Base-by-base conservation (phyloP, 1,140 invertebrate species). In the Amyelois transitella region DNA sequence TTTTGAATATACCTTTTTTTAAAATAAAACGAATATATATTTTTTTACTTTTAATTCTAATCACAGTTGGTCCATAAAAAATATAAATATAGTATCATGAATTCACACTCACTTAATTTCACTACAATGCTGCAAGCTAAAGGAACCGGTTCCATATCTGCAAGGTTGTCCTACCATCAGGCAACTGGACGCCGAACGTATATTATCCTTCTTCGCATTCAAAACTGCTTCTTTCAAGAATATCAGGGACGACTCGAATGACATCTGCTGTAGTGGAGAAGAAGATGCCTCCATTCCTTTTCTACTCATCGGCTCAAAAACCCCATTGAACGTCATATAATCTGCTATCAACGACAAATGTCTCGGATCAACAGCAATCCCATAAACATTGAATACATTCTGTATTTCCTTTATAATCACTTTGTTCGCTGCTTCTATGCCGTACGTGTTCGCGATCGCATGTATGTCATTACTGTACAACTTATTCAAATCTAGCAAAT, bases 251-350 rank as follows among this genome's bases (percentile, higher is more conserved):
- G 97, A 97, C 88, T 99, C 98, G 75, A 98, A 99, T 1, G 95
- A 98, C 95, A 99, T 99, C 89, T 99, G 97, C 79, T 99, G 98
- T 1, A 99, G 84, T 0, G 97, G 96, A 2, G 98, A 99, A 0
- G 95, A 90, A 32, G 93, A 96, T 18, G 92, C 92, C 66, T 95
- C 93, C 91, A 99, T 97, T 5, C 96, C 96, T 75, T 92, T 93
- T 21, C 98, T 90, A 84, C 95, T 99, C 78, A 99, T 93, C 0
- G 98, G 95, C 74, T 94, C 92, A 71, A 96, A 98, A 7, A 88
- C 89, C 0, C 99, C 99, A 75, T 96, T 94, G 69, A 93, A 97
- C 0, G 98, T 99, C 98, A 99, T 99, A 78, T 99, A 99, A 88
- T 99, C 98, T 0, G 98, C 96, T 53, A 99, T 93, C 0, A 99